Percentiles rank a stretch among this genome's conserved stretches.
phyloP scores from a whole-genome alignment of 2,888 invertebrate genomes.

The Agriopis marginaria region DNA sequence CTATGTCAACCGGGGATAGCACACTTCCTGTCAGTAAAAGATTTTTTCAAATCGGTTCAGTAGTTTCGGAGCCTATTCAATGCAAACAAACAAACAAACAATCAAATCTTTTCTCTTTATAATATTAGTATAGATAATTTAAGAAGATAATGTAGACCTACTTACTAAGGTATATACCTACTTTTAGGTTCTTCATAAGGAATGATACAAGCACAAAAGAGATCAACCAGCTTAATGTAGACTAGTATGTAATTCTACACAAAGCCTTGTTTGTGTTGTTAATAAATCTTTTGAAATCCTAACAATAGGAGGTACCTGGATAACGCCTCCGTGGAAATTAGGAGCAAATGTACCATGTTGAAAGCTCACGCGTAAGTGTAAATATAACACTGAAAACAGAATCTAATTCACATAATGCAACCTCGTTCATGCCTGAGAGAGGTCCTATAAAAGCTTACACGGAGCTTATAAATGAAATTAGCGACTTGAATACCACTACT shows the following conservation, averaged over 20 bases:
- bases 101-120: too few species aligned
- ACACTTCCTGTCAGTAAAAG: too few species aligned
- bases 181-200: neutral
- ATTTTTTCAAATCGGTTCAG: too few species aligned
- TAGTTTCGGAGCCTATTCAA: too few species aligned
- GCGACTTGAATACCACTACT: too few species aligned
- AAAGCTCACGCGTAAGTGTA: slow-evolving; percentile 15
- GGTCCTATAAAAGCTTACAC: too few species aligned
- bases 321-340: slow-evolving; percentile 32
- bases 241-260: slow-evolving; percentile 29
- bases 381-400: slow-evolving; percentile 1
- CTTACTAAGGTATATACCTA: neutral
- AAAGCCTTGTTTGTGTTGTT: slow-evolving; percentile 40
- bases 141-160: neutral
- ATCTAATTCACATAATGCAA: neutral
- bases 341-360: slow-evolving; percentile 23
- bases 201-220: slow-evolving; percentile 33
- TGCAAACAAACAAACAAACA: too few species aligned
- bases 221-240: slow-evolving; percentile 24
- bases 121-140: too few species aligned
- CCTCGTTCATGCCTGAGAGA: neutral
- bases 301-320: slow-evolving; percentile 36
- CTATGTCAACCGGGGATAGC: too few species aligned
- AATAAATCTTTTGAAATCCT: slow-evolving; percentile 38
- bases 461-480: too few species aligned